Evolutionary conservation across 2,797 vertebrate species (phyloP).

Genomic region (Eidolon dupreanum): DNA sequence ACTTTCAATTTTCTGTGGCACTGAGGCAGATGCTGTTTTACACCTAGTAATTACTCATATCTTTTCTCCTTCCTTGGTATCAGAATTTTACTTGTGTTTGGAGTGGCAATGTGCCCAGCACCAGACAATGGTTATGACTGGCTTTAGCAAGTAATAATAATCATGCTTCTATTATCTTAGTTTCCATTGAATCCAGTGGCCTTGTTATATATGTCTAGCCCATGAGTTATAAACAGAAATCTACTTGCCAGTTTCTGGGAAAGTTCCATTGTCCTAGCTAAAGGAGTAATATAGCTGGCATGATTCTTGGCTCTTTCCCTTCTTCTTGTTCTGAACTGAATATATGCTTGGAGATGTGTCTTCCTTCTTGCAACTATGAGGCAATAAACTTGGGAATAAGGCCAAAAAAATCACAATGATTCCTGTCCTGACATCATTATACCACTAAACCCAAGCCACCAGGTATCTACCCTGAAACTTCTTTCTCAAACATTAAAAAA

Average conservation of each 20-base stretch:
- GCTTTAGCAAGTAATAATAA: neutral
- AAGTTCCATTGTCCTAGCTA: neutral
- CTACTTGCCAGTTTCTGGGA: neutral
- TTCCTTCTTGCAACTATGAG: neutral
- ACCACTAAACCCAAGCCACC: neutral
- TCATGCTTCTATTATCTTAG: neutral
- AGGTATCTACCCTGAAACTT: neutral
- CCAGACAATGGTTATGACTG: neutral
- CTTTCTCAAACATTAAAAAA: neutral
- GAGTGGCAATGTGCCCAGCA: neutral
- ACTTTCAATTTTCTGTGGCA: neutral
- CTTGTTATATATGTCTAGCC: neutral
- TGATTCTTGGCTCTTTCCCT: neutral
- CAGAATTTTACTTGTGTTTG: neutral
- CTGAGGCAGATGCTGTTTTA: neutral
- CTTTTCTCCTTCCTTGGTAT: neutral
- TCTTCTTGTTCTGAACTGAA: neutral
- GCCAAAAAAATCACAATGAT: neutral
- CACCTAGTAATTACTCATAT: neutral
- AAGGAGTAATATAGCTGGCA: neutral
- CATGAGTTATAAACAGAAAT: neutral
- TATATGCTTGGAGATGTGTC: neutral
- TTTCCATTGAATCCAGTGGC: neutral
- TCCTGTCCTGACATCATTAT: neutral
- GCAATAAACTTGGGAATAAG: neutral